Percentiles rank a stretch among this genome's conserved stretches.
Evolutionary conservation across 30 jellyfish, hydroid and myxozoan genomes (phyloP).

Genomic region (Phacellophora camtschatica): DNA sequence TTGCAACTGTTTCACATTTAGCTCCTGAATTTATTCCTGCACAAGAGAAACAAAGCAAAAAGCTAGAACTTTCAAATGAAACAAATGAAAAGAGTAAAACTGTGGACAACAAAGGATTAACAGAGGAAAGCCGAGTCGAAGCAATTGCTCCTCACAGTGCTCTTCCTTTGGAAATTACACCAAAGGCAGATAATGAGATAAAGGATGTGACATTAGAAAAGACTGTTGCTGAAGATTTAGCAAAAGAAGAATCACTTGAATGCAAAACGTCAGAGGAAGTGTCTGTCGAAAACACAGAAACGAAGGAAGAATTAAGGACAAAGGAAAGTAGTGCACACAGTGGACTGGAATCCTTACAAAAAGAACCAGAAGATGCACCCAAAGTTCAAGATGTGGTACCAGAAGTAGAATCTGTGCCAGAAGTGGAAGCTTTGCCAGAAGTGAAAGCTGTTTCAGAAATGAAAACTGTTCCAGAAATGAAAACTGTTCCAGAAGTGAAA

Average conservation of each 20-base stretch:
- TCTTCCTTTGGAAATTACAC: background rate
- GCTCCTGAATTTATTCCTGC: background rate
- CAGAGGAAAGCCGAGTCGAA: background rate
- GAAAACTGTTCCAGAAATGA: background rate
- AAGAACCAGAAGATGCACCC: background rate
- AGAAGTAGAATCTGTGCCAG: background rate
- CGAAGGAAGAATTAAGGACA: background rate
- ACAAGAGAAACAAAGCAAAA: background rate
- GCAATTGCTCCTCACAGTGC: background rate
- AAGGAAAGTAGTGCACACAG: background rate
- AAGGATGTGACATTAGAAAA: background rate
- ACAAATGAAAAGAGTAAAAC: background rate
- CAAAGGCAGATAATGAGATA: background rate
- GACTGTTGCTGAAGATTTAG: background rate
- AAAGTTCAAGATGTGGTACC: background rate
- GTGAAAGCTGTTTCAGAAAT: background rate
- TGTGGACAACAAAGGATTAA: background rate
- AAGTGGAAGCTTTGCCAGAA: background rate
- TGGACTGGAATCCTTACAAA: background rate
- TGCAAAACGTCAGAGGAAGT: background rate
- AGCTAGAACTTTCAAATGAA: background rate
- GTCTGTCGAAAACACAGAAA: background rate
- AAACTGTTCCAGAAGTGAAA: background rate
- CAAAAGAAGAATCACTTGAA: background rate
- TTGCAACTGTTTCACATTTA: background rate